These are phyloP conservation scores for Pheosia tremula DNA, from an alignment of 2,888 invertebrate species.

Conservation along the genomic window DNA sequence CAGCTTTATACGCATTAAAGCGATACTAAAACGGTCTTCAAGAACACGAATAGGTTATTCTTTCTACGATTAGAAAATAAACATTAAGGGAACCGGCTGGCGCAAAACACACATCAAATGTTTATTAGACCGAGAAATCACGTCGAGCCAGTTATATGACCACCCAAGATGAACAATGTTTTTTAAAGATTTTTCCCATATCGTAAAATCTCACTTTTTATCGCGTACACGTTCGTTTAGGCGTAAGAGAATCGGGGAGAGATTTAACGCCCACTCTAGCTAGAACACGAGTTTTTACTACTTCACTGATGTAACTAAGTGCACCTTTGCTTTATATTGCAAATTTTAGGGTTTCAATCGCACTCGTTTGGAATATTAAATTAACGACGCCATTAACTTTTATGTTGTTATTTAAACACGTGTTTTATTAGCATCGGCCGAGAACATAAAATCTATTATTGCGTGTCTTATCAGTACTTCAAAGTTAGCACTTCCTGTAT, in stretches of 20 bases:
- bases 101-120: conserved; percentile 66
- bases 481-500: background rate
- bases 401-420: background rate
- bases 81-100: conserved; percentile 60
- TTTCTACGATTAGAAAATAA: conserved; percentile 68
- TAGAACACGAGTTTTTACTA: conserved; percentile 1
- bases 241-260: conserved; percentile 66
- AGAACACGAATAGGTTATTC: conserved; percentile 50
- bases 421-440: background rate
- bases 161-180: conserved; percentile 82
- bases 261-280: conserved; percentile 70
- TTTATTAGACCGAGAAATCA: conserved; percentile 73
- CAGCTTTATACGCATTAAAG: conserved; percentile 29
- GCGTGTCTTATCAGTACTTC: background rate
- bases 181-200: conserved; percentile 66
- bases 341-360: conserved; percentile 46
- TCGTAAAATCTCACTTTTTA: conserved; percentile 82
- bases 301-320: conserved; percentile 51
- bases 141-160: conserved; percentile 62
- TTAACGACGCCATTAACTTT: background rate
- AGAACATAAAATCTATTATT: background rate
- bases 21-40: conserved; percentile 30
- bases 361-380: conserved; percentile 9
- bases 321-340: conserved; percentile 57
- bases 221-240: conserved; percentile 63